These are phyloP conservation scores for Pseudochirops cupreus DNA, from an alignment of 2,797 vertebrate genomes.

Conservation along the genomic window DNA sequence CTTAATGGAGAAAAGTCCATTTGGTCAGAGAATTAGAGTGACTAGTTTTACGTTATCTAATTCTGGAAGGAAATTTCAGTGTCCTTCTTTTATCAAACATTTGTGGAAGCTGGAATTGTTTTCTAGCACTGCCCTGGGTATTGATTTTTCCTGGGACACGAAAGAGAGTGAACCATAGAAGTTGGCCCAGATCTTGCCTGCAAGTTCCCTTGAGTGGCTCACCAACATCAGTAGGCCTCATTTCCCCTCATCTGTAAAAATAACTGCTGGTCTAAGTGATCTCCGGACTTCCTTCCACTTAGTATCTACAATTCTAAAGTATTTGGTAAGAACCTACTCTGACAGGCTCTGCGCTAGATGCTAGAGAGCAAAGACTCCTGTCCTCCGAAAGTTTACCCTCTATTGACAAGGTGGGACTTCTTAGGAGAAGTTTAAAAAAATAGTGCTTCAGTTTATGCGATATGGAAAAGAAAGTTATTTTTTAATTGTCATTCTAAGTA, in stretches of 20 bases:
- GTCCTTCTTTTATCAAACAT: neutral
- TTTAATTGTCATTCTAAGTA: neutral
- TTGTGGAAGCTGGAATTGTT: neutral
- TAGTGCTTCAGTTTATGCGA: neutral
- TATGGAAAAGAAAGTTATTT: neutral
- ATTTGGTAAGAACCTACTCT: neutral
- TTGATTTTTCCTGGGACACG: neutral
- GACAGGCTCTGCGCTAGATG: neutral
- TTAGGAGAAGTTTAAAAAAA: neutral
- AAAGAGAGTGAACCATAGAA: neutral
- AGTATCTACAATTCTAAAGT: neutral
- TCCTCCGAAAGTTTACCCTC: neutral
- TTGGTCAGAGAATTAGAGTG: constrained; percentile 9
- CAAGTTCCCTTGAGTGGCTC: neutral
- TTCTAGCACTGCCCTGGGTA: neutral
- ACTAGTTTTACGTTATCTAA: neutral
- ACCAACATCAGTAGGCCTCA: neutral
- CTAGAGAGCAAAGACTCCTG: neutral
- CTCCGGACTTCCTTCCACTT: neutral
- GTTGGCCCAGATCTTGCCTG: neutral
- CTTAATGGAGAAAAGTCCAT: neutral
- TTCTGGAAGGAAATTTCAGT: constrained; percentile 35
- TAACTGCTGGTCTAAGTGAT: neutral
- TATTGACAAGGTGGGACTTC: neutral
- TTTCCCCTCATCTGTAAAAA: neutral